Percentiles rank a stretch among this genome's conserved stretches.
These are phyloP conservation scores for Conger conger DNA, from an alignment of 2,113 vertebrate species.

Conservation along the genomic window DNA sequence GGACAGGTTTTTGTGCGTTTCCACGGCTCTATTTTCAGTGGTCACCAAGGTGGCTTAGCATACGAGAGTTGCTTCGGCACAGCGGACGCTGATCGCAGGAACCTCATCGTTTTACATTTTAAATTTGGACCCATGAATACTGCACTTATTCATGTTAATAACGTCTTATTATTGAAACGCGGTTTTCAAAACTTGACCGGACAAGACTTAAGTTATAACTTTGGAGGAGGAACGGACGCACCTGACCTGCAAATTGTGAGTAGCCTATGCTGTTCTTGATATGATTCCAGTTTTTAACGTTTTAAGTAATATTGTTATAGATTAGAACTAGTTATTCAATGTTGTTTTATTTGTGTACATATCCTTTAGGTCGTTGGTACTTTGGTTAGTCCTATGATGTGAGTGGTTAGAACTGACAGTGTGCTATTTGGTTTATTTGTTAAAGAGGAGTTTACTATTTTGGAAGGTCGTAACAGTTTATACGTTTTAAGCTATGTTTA, in stretches of 20 bases:
- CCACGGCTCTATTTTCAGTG: neutral
- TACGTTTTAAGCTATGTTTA: neutral
- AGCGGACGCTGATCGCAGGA: neutral
- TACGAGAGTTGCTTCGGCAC: neutral
- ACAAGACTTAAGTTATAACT: neutral
- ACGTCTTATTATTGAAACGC: neutral
- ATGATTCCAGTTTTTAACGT: neutral
- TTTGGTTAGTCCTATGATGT: neutral
- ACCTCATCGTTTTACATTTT: neutral
- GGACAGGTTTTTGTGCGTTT: neutral
- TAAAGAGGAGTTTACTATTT: neutral
- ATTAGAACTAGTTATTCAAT: neutral
- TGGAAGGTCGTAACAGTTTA: neutral
- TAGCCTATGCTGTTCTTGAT: neutral
- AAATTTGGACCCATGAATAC: neutral
- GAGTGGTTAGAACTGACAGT: neutral
- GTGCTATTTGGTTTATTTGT: neutral
- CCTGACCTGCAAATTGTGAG: neutral
- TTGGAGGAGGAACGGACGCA: neutral
- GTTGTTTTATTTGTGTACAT: neutral
- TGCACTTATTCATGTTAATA: neutral
- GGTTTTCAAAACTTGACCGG: neutral
- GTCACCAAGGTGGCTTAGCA: neutral
- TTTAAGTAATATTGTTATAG: neutral
- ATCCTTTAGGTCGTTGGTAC: neutral